Conservation (phyloP, 2,888 invertebrate species). For the Taenaris catops region DNA sequence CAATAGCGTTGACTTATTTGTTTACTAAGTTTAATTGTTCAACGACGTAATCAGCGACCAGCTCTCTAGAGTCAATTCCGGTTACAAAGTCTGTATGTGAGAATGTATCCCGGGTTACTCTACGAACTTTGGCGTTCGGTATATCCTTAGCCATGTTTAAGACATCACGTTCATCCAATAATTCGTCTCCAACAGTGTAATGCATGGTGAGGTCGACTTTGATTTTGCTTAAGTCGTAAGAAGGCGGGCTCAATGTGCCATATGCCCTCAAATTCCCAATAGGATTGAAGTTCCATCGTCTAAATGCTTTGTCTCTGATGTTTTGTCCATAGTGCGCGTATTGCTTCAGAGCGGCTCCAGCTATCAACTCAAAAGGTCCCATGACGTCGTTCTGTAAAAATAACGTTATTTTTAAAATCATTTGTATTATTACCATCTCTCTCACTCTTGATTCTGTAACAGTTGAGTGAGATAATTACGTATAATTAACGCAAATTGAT, state of each 20-base stretch:
- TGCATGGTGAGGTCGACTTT: constrained; percentile 27
- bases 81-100: constrained; percentile 27
- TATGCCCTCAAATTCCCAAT: constrained; percentile 25
- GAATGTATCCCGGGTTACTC: constrained; percentile 26
- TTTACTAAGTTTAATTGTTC: constrained; percentile 18
- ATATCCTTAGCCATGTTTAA: constrained; percentile 27
- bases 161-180: constrained; percentile 28
- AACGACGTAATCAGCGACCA: constrained; percentile 27
- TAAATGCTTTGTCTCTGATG: constrained; percentile 27
- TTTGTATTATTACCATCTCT: no score
- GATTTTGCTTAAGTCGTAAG: constrained; percentile 27
- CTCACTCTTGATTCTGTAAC: no score
- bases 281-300: constrained; percentile 28
- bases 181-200: constrained; percentile 27
- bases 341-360: constrained; percentile 30
- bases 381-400: constrained; percentile 26
- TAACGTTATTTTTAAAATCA: no score
- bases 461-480: no score
- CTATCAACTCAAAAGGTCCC: constrained; percentile 13
- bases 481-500: no score
- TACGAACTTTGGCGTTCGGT: constrained; percentile 23
- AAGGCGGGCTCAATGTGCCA: constrained; percentile 21
- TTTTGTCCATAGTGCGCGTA: constrained; percentile 34
- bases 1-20: background rate
- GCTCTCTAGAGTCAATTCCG: constrained; percentile 22